phyloP scores from a whole-genome alignment of 2,113 vertebrate genomes.

The Trochalopteron elliotii region DNA sequence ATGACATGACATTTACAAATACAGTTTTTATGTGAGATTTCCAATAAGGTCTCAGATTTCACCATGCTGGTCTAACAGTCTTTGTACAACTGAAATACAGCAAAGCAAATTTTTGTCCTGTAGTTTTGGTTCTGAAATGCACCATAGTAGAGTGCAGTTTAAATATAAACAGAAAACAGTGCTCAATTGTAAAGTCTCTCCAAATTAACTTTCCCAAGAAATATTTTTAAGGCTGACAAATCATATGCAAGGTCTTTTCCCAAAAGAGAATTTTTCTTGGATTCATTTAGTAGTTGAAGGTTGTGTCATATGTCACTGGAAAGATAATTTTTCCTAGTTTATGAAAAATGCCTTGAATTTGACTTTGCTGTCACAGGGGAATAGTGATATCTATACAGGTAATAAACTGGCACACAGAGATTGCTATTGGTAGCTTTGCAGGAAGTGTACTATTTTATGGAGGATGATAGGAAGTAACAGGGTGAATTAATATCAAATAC shows the following conservation, averaged over 20 bases:
- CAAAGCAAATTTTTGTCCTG: not conserved
- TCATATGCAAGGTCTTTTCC: conserved; percentile 41
- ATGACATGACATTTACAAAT: conserved; percentile 16
- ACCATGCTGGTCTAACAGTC: not conserved
- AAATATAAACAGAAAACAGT: conserved; percentile 13
- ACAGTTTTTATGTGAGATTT: conserved; percentile 30
- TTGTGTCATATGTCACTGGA: conserved; percentile 53
- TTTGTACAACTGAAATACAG: not conserved
- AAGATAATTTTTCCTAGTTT: conserved; percentile 68
- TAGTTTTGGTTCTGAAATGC: conserved; percentile 11
- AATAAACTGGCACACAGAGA: conserved; percentile 52
- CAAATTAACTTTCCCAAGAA: conserved; percentile 53
- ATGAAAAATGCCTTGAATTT: conserved; percentile 62
- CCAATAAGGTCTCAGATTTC: not conserved
- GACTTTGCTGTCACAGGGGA: conserved; percentile 63
- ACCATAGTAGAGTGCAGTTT: conserved; percentile 2
- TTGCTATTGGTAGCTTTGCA: conserved; percentile 58
- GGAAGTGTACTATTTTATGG: conserved; percentile 20
- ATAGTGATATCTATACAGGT: conserved; percentile 56
- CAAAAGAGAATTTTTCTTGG: conserved; percentile 49
- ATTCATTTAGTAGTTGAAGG: conserved; percentile 56
- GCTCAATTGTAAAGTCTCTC: not conserved
- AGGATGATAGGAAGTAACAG: conserved; percentile 24
- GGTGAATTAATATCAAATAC: conserved; percentile 45
- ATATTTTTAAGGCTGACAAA: conserved; percentile 48